Base-by-base conservation (phyloP, 2,888 invertebrate species). In the Scaptomyza tumidula region DNA sequence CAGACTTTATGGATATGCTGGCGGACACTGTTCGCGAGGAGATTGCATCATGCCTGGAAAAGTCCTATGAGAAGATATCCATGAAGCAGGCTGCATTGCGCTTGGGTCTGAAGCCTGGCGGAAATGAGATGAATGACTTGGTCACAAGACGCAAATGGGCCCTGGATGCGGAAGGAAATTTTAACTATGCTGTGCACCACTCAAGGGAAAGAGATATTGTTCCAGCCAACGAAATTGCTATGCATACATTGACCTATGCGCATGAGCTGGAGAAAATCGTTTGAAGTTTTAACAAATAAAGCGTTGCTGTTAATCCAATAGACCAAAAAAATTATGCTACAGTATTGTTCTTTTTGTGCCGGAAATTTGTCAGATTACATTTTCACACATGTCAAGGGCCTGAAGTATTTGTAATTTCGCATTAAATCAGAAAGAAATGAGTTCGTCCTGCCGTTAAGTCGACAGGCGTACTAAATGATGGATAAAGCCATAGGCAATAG, bases 331-430 rank as follows among this genome's bases (percentile, higher is more conserved):
- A 84, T 80, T 14, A 67, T 46, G 46, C 16, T 57, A 50, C 19
- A 43, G 66, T 59, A 55, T 57, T 43, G 46, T 64, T 58, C 46
- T 39, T 37, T 52, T 14, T 39, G 6, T 56, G 43, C 48, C 55
- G 58, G 61, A 85, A 86, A 86, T 86, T 86, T 86, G 86, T 86
- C 86, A 88, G 86, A 83, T 89, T 86, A 75, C 64, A 88, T 88
- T 86, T 85, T 59, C 89, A 86, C 86, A 86, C 88, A 66, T 70
- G 59, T 89, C 86, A 79, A 48, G 10, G 11, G 9, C 19, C 33
- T 1, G 7, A 39, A 1, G 6, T 37, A n/a, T 2, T 24, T 43
- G 43, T 14, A 56, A 54, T 56, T 67, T 49, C 53, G 75, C 56
- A 56, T 55, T 62, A 68, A 71, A 62, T 80, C 45, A 31, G 55